Evolutionary conservation across 1,140 invertebrate genomes (phyloP), one percentile per base, ranked within the genome.

Genomic region (Zaprionus capensis): DNA sequence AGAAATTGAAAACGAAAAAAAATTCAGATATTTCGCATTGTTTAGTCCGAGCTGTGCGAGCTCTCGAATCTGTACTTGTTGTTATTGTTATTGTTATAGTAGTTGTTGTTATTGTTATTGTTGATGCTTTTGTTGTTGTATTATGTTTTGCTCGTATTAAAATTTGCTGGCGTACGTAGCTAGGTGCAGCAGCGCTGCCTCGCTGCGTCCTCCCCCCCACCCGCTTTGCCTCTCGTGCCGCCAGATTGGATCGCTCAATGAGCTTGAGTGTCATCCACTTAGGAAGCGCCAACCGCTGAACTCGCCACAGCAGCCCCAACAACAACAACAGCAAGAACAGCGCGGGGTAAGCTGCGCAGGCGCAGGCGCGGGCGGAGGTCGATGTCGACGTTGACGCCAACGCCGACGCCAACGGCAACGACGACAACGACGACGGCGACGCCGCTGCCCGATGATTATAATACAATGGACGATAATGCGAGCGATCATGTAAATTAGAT

Each of bases 401-500:
- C 38, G 66, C 65, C 41, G 53, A 1, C 20, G 49, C 51, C 41
- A 5, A 7, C 36, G 65, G n/a, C 28, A 31, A 15, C 57, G 68
- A 1, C 15, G 49, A 20, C 36, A 5, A 26, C 24, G 65, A 22
- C 28, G 57, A 20, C 57, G 68, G 2, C 15, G 58, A 20, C 36
- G 66, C 62, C 36, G 59, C 51, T 62, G 38, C 53, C 34, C 72
- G 76, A 85, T 90, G 85, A 90, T 90, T 90, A 90, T 90, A 90
- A 90, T 90, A 90, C 85, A 90, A 90, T 90, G 86, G 86, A 90
- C 73, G 86, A 86, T 90, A 90, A 90, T 90, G 86, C 86, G 86
- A 90, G 85, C 77, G 81, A 91, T 90, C 85, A 90, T 90, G 85
- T 91, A 90, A 90, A 90, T 90, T 90, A 90, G 86, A 90, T 90